phyloP scores from a whole-genome alignment of 2,888 invertebrate species.

The Scelioninae gen. 1 region DNA sequence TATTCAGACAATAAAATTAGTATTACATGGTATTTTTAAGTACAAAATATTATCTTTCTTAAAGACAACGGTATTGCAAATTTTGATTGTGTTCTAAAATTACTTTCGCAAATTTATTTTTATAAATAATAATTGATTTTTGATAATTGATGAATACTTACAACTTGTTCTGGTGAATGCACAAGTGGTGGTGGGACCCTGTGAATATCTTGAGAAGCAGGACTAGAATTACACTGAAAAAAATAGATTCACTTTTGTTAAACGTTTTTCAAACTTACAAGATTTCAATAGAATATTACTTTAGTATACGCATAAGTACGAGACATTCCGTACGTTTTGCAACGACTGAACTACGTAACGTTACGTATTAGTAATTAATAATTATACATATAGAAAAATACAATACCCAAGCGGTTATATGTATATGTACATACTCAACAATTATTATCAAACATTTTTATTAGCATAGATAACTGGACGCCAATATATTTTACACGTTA shows the following conservation, averaged over 20 bases:
- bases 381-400: neutral
- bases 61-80: too few species aligned
- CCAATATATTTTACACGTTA: too few species aligned
- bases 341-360: neutral
- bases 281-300: neutral
- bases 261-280: too few species aligned
- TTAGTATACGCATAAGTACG: neutral
- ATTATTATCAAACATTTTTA: neutral
- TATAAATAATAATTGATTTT: too few species aligned
- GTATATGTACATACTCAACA: neutral
- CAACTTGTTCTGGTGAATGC: slow-evolving; percentile 44
- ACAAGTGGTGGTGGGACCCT: slow-evolving; percentile 43
- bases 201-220: neutral
- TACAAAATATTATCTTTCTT: too few species aligned
- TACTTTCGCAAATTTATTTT: too few species aligned
- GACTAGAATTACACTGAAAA: slow-evolving; percentile 24
- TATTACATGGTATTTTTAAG: too few species aligned
- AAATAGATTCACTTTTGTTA: neutral
- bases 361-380: neutral
- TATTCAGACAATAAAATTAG: too few species aligned
- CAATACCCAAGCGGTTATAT: neutral
- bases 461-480: neutral
- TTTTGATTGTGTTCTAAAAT: too few species aligned
- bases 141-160: too few species aligned
- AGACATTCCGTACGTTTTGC: neutral